Evolutionary conservation across 2,888 invertebrate species (phyloP).

Genomic region (Actias luna): DNA sequence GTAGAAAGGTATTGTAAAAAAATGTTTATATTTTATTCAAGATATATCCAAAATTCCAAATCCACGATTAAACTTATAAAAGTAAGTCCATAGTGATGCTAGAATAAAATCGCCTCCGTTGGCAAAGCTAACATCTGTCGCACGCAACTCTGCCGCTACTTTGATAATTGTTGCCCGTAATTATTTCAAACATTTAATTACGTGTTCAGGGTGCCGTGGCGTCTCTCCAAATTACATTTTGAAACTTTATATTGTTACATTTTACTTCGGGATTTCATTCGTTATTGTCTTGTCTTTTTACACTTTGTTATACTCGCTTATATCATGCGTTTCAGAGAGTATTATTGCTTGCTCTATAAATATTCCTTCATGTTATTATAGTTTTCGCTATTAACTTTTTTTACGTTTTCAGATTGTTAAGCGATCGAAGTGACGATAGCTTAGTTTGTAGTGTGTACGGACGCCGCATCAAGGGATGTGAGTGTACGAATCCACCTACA

Average conservation of each 20-base stretch:
- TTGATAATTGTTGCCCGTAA: constrained; percentile 58
- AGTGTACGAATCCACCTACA: no score
- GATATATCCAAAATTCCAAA: not conserved
- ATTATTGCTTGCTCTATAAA: not conserved
- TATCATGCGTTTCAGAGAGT: not conserved
- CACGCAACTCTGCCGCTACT: constrained; percentile 46
- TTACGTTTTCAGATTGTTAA: no score
- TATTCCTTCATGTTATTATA: not conserved
- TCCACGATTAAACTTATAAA: not conserved
- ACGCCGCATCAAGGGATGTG: no score
- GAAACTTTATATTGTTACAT: constrained; percentile 29
- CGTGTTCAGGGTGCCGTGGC: constrained; percentile 47
- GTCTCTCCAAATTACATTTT: constrained; percentile 48
- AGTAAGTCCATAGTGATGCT: constrained; percentile 14
- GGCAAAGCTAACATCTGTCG: constrained; percentile 54
- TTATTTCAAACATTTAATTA: constrained; percentile 57
- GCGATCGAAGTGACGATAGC: no score
- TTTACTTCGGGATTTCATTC: constrained; percentile 14
- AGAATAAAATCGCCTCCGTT: constrained; percentile 31
- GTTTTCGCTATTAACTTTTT: no score
- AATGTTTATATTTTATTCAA: not conserved
- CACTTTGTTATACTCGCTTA: not conserved
- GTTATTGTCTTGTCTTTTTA: constrained; percentile 4
- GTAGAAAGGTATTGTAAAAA: no score
- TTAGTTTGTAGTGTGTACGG: no score